phyloP scores from a whole-genome alignment of 2,797 vertebrate genomes.

The Peromyscus attwateri region DNA sequence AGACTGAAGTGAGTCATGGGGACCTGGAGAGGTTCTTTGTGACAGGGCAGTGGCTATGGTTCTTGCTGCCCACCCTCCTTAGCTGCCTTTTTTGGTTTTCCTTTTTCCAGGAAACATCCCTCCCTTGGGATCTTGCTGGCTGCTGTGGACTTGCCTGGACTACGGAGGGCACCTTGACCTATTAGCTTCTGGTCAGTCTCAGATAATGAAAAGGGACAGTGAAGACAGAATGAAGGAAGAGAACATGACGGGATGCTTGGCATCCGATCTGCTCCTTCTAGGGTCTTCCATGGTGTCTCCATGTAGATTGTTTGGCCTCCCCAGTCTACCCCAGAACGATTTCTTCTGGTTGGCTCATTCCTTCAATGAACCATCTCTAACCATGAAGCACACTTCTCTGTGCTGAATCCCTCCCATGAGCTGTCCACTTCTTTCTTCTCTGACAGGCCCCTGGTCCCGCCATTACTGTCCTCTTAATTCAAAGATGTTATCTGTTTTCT shows the following conservation, averaged over 20 bases:
- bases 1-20: background rate
- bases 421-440: no score
- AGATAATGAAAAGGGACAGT: background rate
- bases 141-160: background rate
- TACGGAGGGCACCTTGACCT: no score
- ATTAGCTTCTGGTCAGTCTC: background rate
- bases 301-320: background rate
- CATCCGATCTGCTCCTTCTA: background rate
- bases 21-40: accelerated
- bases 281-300: background rate
- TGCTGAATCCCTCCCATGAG: background rate
- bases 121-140: background rate
- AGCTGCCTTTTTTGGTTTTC: background rate
- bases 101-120: background rate
- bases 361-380: background rate
- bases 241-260: background rate
- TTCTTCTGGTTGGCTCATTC: background rate
- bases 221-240: background rate
- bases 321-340: background rate
- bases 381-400: no score
- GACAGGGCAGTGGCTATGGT: background rate
- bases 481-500: background rate
- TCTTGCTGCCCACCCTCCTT: background rate
- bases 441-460: background rate
- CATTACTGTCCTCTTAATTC: background rate